Conservation (phyloP, 2,888 invertebrate genomes). For the Cylindroiulus punctatus region DNA sequence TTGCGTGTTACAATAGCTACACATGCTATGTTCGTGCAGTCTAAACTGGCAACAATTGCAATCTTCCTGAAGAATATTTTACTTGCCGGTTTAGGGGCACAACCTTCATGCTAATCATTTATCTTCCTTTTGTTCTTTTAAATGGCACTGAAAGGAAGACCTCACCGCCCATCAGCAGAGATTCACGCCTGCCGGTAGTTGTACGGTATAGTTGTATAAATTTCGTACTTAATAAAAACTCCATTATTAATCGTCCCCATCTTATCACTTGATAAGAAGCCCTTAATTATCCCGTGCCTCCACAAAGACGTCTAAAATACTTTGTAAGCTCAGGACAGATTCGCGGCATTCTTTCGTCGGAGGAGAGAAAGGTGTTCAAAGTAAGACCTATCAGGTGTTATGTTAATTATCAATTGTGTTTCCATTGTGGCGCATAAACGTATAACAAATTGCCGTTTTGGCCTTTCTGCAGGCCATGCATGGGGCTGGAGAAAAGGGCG, state of each 20-base stretch:
- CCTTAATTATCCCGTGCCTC: slow-evolving; percentile 12
- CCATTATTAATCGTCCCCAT: background rate
- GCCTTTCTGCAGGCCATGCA: slow-evolving; percentile 24
- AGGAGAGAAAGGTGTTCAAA: background rate
- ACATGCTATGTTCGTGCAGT: too few species aligned
- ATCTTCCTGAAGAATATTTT: background rate
- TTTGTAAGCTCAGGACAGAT: slow-evolving; percentile 11
- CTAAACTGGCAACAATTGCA: too few species aligned
- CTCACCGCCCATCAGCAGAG: background rate
- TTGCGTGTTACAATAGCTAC: too few species aligned
- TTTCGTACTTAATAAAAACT: slow-evolving; percentile 1
- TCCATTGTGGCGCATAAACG: slow-evolving; percentile 4
- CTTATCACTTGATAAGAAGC: slow-evolving; percentile 5
- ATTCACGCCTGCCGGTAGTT: background rate
- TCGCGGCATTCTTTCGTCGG: slow-evolving; percentile 35
- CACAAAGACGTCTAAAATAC: slow-evolving; percentile 28
- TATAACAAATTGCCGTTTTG: slow-evolving; percentile 45
- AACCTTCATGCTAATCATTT: background rate
- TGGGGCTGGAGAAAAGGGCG: slow-evolving; percentile 30
- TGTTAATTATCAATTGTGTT: slow-evolving; percentile 47
- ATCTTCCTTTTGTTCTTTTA: slow-evolving; percentile 27
- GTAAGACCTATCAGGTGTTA: slow-evolving; percentile 43
- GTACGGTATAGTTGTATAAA: background rate
- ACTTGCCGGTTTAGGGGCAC: background rate
- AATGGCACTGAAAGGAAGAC: background rate